Evolutionary conservation across 1,140 invertebrate species (phyloP).

Genomic region (Leptinotarsa undecemlineata): DNA sequence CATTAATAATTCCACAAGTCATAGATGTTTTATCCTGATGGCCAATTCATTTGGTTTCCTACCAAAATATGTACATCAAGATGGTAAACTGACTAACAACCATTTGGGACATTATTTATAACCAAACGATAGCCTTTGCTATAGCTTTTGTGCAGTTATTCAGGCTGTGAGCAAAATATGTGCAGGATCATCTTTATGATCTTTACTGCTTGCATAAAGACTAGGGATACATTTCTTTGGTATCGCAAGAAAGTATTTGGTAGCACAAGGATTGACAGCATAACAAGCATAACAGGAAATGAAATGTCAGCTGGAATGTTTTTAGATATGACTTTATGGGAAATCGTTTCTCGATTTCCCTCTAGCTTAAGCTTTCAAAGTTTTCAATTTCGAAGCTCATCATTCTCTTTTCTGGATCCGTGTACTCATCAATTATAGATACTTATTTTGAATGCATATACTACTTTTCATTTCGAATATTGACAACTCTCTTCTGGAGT

Average conservation of each 20-base stretch:
- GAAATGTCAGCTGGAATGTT: constrained; percentile 80
- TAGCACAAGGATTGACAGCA: constrained; percentile 77
- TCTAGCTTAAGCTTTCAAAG: constrained; percentile 52
- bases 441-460: too few relatives aligned
- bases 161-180: constrained; percentile 65
- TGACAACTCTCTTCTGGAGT: too few relatives aligned
- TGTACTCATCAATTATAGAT: too few relatives aligned
- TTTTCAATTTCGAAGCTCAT: constrained; percentile 56
- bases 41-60: constrained; percentile 81
- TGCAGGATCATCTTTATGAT: constrained; percentile 61
- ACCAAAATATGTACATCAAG: constrained; percentile 77
- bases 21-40: constrained; percentile 68
- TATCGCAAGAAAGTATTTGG: constrained; percentile 83
- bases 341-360: constrained; percentile 66
- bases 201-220: constrained; percentile 42
- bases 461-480: too few relatives aligned
- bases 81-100: constrained; percentile 75
- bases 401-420: too few relatives aligned
- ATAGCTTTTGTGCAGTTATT: constrained; percentile 59
- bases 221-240: constrained; percentile 62
- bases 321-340: constrained; percentile 77
- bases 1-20: background rate
- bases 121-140: constrained; percentile 64
- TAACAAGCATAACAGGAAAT: too few relatives aligned
- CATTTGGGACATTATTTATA: constrained; percentile 73